Evolutionary conservation across 1,140 invertebrate genomes (phyloP), one percentile per base, ranked within the genome.

Genomic region (Leguminivora glycinivorella): DNA sequence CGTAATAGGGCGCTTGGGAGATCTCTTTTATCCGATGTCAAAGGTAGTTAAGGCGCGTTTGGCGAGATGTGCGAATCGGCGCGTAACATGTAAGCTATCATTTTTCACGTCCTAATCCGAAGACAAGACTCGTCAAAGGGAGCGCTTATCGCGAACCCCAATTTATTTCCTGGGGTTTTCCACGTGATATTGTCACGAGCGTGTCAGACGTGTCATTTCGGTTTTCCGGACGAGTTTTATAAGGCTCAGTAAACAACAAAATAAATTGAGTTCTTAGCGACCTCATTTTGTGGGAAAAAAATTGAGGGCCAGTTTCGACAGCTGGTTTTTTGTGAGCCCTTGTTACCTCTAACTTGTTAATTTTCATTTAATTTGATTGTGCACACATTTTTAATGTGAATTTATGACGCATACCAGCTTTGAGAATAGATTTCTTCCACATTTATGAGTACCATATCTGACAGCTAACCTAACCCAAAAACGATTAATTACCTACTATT

Each of bases 91-190:
- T 84, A 82, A 87, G 87, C 87, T 83, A 88, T 90, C 83, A 89
- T 89, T 90, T 90, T 89, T 90, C 88, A 89, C 82, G 71, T 73
- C 83, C 83, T 90, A 90, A 90, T 90, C 88, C 87, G 80, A 82
- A 86, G 84, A 87, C 85, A 80, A 78, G 72, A 71, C 80, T 88
- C 87, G 88, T 91, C 87, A 89, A 89, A 89, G 86, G 85, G 85
- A 84, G 77, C 87, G 88, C 89, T 89, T 89, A 89, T 89, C 87
- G 82, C 77, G 73, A 73, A 72, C 76, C 83, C 80, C 83, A 88
- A 91, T 91, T 91, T 91, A 89, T 90, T 87, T 88, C 81, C 75
- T 75, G 70, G 76, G 85, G 82, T 85, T 85, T 84, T 80, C 71
- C 77, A 81, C 81, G 80, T 83, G 81, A 87, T 84, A 81, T 82